Conservation (phyloP, 2,888 invertebrate genomes). For the Sarcophaga caerulescens region DNA sequence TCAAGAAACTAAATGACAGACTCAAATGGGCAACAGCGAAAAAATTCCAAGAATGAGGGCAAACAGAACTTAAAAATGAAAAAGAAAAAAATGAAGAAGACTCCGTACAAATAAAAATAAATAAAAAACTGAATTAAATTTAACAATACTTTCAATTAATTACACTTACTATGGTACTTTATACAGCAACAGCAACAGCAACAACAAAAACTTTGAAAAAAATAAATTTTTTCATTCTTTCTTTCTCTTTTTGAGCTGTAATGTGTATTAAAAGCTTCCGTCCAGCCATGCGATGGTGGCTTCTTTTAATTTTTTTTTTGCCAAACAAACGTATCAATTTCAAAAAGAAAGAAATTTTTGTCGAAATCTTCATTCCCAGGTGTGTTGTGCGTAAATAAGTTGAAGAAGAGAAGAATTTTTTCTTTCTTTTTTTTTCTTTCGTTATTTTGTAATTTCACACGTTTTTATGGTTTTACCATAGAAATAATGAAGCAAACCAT, state of each 20-base stretch:
- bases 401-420: background rate
- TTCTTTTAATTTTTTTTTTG: background rate
- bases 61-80: background rate
- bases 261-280: conserved; percentile 59
- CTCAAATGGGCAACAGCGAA: background rate
- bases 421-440: no score
- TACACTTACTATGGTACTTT: conserved; percentile 31
- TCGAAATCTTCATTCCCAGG: conserved; percentile 33
- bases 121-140: conserved; percentile 29
- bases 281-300: conserved; percentile 11
- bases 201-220: background rate
- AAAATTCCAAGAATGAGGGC: background rate
- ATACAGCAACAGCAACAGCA: background rate
- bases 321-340: conserved; percentile 49
- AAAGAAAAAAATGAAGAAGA: conserved; percentile 19
- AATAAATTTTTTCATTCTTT: background rate
- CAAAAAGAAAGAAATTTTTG: conserved; percentile 4
- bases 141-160: conserved; percentile 54
- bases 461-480: conserved; percentile 57
- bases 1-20: conserved; percentile 22
- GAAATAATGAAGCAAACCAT: no score
- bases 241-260: no score
- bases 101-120: background rate
- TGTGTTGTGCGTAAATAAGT: conserved; percentile 15
- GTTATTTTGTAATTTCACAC: conserved; percentile 34